phyloP scores from a whole-genome alignment of 2,888 invertebrate species.

The Synergus gifuensis region DNA sequence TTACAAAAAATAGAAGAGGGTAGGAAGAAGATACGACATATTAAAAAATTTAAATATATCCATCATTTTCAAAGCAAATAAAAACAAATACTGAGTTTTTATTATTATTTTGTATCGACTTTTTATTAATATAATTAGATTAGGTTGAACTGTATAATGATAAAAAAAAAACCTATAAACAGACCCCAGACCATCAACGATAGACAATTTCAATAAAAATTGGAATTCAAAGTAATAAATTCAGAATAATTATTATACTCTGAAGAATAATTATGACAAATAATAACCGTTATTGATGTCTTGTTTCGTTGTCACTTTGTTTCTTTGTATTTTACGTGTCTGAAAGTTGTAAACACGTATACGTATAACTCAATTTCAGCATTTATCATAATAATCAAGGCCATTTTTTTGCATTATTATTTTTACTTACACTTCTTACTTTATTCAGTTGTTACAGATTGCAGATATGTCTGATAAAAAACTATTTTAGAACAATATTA shows the following conservation, averaged over 20 bases:
- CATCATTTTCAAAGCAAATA: not conserved
- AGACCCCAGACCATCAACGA: not conserved
- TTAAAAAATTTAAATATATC: not conserved
- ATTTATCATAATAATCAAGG: slow-evolving; percentile 17
- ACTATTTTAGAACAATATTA: not conserved
- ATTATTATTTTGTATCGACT: not conserved
- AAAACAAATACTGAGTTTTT: not conserved
- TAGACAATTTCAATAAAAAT: not conserved
- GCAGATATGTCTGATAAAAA: not conserved
- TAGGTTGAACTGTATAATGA: not conserved
- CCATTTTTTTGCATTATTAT: slow-evolving; percentile 13
- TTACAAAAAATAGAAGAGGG: not conserved
- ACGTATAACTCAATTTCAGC: slow-evolving; percentile 26
- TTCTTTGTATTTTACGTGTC: slow-evolving; percentile 41
- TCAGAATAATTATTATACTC: not conserved
- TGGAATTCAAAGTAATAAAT: not conserved
- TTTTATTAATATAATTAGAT: slow-evolving; percentile 17
- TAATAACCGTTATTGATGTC: not conserved
- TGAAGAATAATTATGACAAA: slow-evolving; percentile 1
- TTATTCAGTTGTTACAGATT: slow-evolving; percentile 22
- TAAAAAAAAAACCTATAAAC: not conserved
- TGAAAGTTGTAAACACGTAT: slow-evolving; percentile 29
- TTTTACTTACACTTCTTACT: slow-evolving; percentile 3
- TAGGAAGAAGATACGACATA: not conserved
- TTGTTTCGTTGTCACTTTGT: not conserved